Percentiles rank a stretch among this genome's conserved stretches.
Evolutionary conservation across 2,888 invertebrate genomes (phyloP).

Genomic region (Amphipyra tragopoginis): DNA sequence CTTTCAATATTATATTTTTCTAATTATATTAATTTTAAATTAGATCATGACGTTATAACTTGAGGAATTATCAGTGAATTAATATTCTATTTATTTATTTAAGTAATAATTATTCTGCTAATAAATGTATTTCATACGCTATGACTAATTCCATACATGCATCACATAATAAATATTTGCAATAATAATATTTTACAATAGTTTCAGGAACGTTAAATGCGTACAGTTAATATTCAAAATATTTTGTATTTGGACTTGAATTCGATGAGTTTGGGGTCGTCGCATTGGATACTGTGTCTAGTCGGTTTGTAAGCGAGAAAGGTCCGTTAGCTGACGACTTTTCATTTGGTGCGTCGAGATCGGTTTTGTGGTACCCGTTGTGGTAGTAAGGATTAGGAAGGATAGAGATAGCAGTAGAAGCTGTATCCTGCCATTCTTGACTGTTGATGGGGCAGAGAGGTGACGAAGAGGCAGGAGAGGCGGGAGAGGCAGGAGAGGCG

Average conservation of each 20-base stretch:
- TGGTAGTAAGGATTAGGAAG: slow-evolving; percentile 25
- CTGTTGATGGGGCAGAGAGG: slow-evolving; percentile 50
- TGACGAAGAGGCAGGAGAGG: slow-evolving; percentile 75
- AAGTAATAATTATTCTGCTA: slow-evolving; percentile 22
- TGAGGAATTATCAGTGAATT: slow-evolving; percentile 42
- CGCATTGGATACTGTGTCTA: slow-evolving; percentile 43
- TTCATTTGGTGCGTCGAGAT: slow-evolving; percentile 27
- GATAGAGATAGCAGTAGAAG: slow-evolving; percentile 31
- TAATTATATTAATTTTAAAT: slow-evolving; percentile 30
- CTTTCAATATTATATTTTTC: slow-evolving; percentile 8
- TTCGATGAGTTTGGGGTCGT: slow-evolving; percentile 40
- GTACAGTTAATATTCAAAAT: slow-evolving; percentile 53
- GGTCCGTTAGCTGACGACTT: slow-evolving; percentile 51
- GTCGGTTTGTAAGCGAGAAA: slow-evolving; percentile 44
- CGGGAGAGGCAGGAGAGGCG: slow-evolving; percentile 79
- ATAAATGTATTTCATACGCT: slow-evolving; percentile 44
- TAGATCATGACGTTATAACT: slow-evolving; percentile 21
- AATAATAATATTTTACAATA: slow-evolving; percentile 32
- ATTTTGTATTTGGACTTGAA: slow-evolving; percentile 44
- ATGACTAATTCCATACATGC: slow-evolving; percentile 40
- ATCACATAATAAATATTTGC: slow-evolving; percentile 31
- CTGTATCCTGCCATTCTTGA: slow-evolving; percentile 44
- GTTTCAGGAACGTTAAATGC: slow-evolving; percentile 55
- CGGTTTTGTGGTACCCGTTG: slow-evolving; percentile 35
- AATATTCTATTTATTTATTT: slow-evolving; percentile 27